Evolutionary conservation across 2,888 invertebrate species (phyloP), one percentile per base, ranked within the genome.

Genomic region (Scaptodrosophila latifasciaeformis): DNA sequence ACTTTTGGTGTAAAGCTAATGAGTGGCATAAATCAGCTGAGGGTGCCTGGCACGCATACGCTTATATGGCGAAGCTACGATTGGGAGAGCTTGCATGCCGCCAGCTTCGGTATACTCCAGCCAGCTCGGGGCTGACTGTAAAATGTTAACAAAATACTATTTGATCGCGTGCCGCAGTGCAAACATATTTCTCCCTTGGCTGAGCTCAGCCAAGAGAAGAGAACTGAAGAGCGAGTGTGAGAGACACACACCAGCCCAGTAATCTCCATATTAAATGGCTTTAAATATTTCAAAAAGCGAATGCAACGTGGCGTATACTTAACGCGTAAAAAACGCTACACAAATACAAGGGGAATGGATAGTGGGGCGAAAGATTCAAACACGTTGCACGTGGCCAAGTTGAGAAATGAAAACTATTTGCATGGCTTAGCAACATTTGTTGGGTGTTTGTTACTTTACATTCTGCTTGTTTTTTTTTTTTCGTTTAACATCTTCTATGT

Each of bases 21-120:
- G 72, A 79, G 72, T 50, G 76, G 79, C 72, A 78, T 72, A 72
- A 72, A 79, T 79, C 79, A 72, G 69, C 68, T 59, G 37, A 9
- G 37, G 59, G 43, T 54, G 49, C 44, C 48, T 51, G 43, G 63
- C 77, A 70, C 74, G 70, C 70, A 66, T 45, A 52, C 17, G 5
- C 37, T 2, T 2, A 5, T 17, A 37, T 17, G 17, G 7, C n/a
- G n/a, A n/a, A n/a, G n/a, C n/a, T n/a, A n/a, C n/a, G n/a, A n/a
- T n/a, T n/a, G n/a, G n/a, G n/a, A n/a, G n/a, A n/a, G n/a, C n/a
- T n/a, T n/a, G n/a, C n/a, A n/a, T n/a, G n/a, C 24, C 7, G 24
- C 24, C 7, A 24, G 24, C 24, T n/a, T n/a, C n/a, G n/a, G n/a
- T n/a, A n/a, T n/a, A 24, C 24, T 24, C 24, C 24, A 24, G 37